Percentiles rank a stretch among this genome's conserved stretches.
These are phyloP conservation scores for Cheumatopsyche charites DNA, from an alignment of 1,140 invertebrate genomes.

Conservation along the genomic window DNA sequence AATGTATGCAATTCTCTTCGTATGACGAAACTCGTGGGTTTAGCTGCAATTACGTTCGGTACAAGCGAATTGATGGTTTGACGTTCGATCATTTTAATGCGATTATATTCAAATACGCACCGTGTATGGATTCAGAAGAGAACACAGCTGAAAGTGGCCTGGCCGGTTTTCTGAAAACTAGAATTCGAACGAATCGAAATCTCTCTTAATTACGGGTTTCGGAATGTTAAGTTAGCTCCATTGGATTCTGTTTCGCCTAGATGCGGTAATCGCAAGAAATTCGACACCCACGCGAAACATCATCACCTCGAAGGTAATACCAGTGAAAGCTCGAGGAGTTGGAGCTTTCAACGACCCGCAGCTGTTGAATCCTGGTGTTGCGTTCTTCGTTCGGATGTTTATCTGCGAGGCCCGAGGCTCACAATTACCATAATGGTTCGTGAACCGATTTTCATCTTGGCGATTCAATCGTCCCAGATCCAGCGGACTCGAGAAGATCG, in stretches of 20 bases:
- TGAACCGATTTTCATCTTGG: constrained; percentile 17
- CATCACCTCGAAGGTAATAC: not conserved
- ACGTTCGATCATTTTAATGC: constrained; percentile 2
- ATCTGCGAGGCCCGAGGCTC: constrained; percentile 24
- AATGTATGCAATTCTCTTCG: not conserved
- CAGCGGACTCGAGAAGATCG: not conserved
- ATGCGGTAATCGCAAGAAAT: not conserved
- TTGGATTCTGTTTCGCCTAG: too few relatives aligned
- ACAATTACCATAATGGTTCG: constrained; percentile 33
- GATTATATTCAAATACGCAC: constrained; percentile 3
- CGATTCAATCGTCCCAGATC: constrained; percentile 22
- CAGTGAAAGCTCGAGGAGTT: constrained; percentile 14
- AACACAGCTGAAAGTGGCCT: too few relatives aligned
- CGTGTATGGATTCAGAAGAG: too few relatives aligned
- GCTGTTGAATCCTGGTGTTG: constrained; percentile 12
- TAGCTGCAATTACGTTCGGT: not conserved
- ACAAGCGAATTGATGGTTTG: constrained; percentile 7
- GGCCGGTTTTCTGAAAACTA: too few relatives aligned
- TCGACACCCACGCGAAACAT: constrained; percentile 3
- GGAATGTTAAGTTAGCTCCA: too few relatives aligned
- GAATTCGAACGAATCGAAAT: too few relatives aligned
- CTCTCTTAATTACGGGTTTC: too few relatives aligned
- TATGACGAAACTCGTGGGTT: constrained; percentile 1
- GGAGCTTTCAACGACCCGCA: constrained; percentile 13
- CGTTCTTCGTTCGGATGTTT: constrained; percentile 26